These are phyloP conservation scores for Acanthurus lineatus DNA, from an alignment of 2,797 vertebrate species.

Conservation along the genomic window DNA sequence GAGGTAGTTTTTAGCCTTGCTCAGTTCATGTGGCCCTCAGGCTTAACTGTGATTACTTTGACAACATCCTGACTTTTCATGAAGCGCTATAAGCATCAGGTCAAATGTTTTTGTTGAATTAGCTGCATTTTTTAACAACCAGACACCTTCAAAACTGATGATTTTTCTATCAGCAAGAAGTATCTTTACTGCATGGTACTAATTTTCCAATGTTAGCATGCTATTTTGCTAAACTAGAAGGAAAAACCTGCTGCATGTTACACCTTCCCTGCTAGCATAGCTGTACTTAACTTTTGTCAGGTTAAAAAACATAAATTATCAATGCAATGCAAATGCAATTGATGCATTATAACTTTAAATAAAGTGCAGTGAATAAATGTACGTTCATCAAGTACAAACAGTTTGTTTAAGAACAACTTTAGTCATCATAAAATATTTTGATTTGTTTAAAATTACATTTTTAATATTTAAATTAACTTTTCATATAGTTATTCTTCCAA, in stretches of 20 bases:
- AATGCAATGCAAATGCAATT: not conserved
- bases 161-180: not conserved
- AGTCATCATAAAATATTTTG: not conserved
- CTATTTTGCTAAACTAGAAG: not conserved
- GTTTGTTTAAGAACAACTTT: not conserved
- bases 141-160: not conserved
- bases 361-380: not conserved
- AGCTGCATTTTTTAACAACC: not conserved
- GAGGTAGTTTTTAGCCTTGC: not conserved
- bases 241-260: not conserved
- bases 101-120: no score
- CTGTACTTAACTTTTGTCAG: not conserved
- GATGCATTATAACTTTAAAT: not conserved
- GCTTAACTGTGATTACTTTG: not conserved
- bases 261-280: no score
- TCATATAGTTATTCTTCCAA: constrained; percentile 10
- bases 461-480: not conserved
- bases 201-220: not conserved
- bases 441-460: not conserved
- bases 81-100: not conserved
- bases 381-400: not conserved
- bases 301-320: not conserved
- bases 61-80: not conserved
- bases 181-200: not conserved
- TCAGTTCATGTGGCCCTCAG: not conserved